Base-by-base conservation (phyloP, 2,797 vertebrate species). In the Sebastiscus tertius region DNA sequence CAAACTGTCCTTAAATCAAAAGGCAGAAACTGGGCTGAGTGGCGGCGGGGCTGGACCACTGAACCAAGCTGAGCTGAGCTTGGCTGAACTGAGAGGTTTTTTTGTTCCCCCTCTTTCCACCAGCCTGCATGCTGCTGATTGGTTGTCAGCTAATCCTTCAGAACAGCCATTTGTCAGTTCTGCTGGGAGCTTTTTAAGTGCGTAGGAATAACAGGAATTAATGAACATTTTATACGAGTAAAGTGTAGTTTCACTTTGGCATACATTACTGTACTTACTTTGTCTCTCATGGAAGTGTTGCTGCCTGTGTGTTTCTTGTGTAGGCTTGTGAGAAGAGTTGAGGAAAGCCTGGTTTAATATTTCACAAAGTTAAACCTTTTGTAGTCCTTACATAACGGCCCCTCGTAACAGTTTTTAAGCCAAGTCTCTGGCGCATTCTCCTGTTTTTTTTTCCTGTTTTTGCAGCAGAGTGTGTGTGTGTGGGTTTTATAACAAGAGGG, bases 401-500 rank as follows among this genome's bases (percentile, higher is more conserved):
- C 27, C 80, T 84, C 34, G 14, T 85, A 87, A 88, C 79, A 68
- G 66, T 27, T 81, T 82, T 77, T 62, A 81, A 88, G 67, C 82
- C 76, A 82, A 79, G 72, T 87, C 59, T 81, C 68, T 86, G 83
- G 79, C 52, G 3, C 42, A 69, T 82, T 63, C 62, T 73, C 60
- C 60, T 64, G 18, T 7, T 31, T 55, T 46, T 60, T 72, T 46
- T 55, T 5, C 20, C 2, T 80, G 56, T 86, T 87, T 88, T 79
- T 81, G 46, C 60, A 77, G 64, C 33, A 39, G 63, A 68, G 77
- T 66, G 16, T 46, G 42, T 49, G 18, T 46, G 77, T 69, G 52
- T 80, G 31, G 82, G 72, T 85, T 88, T 87, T 78, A 86, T 83
- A 87, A 83, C 67, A 85, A 58, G 69, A 58, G 52, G 74, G 67